Conservation (phyloP, 2,888 invertebrate species). For the Scaptomyza flava region DNA sequence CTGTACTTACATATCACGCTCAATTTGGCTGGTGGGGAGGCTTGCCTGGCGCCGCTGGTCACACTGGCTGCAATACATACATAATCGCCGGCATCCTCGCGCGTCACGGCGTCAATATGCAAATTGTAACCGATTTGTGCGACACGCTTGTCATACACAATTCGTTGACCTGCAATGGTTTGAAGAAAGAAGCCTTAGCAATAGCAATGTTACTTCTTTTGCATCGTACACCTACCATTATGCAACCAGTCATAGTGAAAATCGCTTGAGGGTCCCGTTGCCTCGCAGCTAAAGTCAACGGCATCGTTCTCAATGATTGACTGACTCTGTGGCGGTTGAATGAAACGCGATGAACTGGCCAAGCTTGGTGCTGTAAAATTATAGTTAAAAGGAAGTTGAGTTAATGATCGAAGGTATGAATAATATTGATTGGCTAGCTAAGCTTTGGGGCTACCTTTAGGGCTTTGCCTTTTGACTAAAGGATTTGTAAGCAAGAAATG, state of each 20-base stretch:
- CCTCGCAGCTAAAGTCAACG: slow-evolving; percentile 81
- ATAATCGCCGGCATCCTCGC: slow-evolving; percentile 83
- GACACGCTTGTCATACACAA: slow-evolving; percentile 81
- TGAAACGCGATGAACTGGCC: slow-evolving; percentile 78
- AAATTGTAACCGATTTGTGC: slow-evolving; percentile 83
- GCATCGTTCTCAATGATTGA: slow-evolving; percentile 83
- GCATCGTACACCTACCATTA: slow-evolving; percentile 77
- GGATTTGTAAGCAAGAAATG: no score
- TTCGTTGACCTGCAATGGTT: slow-evolving; percentile 79
- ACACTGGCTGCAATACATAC: slow-evolving; percentile 84
- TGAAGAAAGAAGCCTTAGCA: slow-evolving; percentile 16
- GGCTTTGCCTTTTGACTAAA: background rate
- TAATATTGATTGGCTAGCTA: background rate
- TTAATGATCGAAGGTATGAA: slow-evolving; percentile 10
- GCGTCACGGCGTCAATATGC: slow-evolving; percentile 81
- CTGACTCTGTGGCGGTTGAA: slow-evolving; percentile 82
- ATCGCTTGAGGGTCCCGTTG: slow-evolving; percentile 67
- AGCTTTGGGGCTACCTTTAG: background rate
- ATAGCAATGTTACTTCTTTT: background rate
- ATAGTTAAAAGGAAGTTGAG: background rate
- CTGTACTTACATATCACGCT: slow-evolving; percentile 83
- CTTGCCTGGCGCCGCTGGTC: slow-evolving; percentile 84
- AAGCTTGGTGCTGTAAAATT: slow-evolving; percentile 45
- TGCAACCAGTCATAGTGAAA: slow-evolving; percentile 83
- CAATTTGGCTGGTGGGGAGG: slow-evolving; percentile 83